A percentile compares a stretch with the other conserved stretches of the same genome.
These are phyloP conservation scores for Lindbergichthys nudifrons DNA, from an alignment of 2,797 vertebrate genomes.

Conservation along the genomic window DNA sequence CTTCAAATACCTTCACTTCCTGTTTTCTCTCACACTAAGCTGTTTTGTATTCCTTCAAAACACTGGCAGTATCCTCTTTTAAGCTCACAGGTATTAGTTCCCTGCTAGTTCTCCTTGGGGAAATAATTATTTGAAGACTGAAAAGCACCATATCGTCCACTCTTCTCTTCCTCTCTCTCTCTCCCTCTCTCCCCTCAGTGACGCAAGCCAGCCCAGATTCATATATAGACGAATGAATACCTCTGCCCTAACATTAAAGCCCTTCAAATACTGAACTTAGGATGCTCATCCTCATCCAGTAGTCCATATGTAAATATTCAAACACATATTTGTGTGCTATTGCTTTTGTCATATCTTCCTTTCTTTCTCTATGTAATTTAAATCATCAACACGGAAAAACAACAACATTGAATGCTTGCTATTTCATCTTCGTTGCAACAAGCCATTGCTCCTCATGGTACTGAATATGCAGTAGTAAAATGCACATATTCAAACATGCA, in stretches of 20 bases:
- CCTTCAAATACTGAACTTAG: neutral
- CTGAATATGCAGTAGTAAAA: constrained; percentile 2
- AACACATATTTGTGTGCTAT: neutral
- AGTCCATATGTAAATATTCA: neutral
- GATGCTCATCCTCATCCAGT: neutral
- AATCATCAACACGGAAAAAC: constrained; percentile 2
- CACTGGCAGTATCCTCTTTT: constrained; percentile 38
- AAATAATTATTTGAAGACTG: constrained; percentile 57
- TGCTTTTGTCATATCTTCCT: neutral
- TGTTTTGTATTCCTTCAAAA: constrained; percentile 53
- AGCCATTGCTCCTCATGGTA: neutral
- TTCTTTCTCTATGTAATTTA: constrained; percentile 6
- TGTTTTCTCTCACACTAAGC: constrained; percentile 4
- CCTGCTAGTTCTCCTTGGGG: constrained; percentile 37
- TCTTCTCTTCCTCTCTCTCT: constrained; percentile 9
- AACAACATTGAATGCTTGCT: neutral
- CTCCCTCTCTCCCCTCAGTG: neutral
- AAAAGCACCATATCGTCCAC: constrained; percentile 9
- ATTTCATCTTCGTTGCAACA: neutral
- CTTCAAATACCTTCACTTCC: constrained; percentile 1
- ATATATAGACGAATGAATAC: constrained; percentile 5
- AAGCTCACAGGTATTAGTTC: constrained; percentile 50
- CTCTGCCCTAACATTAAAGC: neutral
- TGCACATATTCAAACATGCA: neutral
- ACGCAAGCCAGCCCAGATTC: neutral